phyloP scores from a whole-genome alignment of 2,888 invertebrate genomes.

The Lymantria monacha region DNA sequence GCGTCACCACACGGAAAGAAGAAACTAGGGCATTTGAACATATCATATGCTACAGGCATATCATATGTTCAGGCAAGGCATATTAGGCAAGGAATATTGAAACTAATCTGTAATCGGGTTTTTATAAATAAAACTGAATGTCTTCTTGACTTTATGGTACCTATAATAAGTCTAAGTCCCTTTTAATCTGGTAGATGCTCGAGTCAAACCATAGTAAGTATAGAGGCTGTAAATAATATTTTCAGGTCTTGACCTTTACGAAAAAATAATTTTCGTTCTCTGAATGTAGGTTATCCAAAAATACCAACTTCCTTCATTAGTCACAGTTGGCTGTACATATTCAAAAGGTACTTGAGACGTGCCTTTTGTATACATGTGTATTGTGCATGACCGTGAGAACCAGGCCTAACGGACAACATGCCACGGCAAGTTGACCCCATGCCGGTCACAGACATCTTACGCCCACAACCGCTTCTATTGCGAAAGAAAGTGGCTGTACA shows the following conservation, averaged over 20 bases:
- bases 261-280: background rate
- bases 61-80: no score
- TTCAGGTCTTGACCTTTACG: background rate
- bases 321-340: slow-evolving; percentile 1
- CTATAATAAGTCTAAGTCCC: no score
- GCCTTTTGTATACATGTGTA: slow-evolving; percentile 24
- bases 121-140: no score
- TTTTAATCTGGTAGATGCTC: no score
- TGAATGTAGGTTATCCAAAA: background rate
- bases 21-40: no score
- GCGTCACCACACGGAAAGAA: no score
- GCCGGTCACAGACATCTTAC: slow-evolving; percentile 33
- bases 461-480: background rate
- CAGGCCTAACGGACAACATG: slow-evolving; percentile 39
- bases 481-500: background rate
- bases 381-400: slow-evolving; percentile 43
- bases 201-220: no score
- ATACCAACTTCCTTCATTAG: slow-evolving; percentile 1
- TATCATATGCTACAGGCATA: no score
- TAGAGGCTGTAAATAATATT: no score
- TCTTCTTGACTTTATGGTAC: no score
- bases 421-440: slow-evolving; percentile 37
- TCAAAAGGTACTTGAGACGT: slow-evolving; percentile 6
- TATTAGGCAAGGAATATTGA: no score
- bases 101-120: no score